Evolutionary conservation across 2,888 invertebrate species (phyloP).

Genomic region (Eretmocerus hayati): DNA sequence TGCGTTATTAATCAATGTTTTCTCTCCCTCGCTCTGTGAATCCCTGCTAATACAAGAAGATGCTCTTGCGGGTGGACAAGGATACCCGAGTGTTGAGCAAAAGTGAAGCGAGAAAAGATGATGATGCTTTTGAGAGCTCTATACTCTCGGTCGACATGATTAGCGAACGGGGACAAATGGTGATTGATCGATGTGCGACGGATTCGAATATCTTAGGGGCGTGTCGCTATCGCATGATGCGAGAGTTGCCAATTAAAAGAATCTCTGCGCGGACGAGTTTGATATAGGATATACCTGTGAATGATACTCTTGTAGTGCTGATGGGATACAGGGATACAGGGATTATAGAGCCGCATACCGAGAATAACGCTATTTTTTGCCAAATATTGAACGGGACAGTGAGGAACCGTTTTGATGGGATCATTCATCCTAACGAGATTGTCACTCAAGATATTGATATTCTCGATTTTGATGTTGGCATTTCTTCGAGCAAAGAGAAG

Average conservation of each 20-base stretch:
- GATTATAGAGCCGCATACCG: too few relatives aligned
- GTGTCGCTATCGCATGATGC: neutral
- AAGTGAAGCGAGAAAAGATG: too few relatives aligned
- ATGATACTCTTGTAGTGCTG: neutral
- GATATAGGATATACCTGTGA: neutral
- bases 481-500: too few relatives aligned
- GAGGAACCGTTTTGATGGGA: neutral
- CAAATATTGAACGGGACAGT: neutral
- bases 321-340: too few relatives aligned
- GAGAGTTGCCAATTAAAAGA: neutral
- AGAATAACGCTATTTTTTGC: neutral
- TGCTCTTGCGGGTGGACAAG: too few relatives aligned
- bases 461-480: too few relatives aligned
- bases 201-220: too few relatives aligned
- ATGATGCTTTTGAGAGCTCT: too few relatives aligned
- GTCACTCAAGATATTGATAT: too few relatives aligned
- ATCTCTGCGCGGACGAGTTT: constrained; percentile 1
- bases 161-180: constrained; percentile 5
- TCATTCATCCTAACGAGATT: too few relatives aligned
- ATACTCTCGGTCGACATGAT: neutral
- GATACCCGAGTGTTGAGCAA: too few relatives aligned
- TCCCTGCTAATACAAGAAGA: too few relatives aligned
- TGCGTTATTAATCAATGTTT: constrained; percentile 7
- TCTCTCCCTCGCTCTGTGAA: neutral
- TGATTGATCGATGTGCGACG: constrained; percentile 8